A percentile compares a stretch with the other conserved stretches of the same genome.
phyloP scores from a whole-genome alignment of 2,888 invertebrate species.

The Ophion ellenae region DNA sequence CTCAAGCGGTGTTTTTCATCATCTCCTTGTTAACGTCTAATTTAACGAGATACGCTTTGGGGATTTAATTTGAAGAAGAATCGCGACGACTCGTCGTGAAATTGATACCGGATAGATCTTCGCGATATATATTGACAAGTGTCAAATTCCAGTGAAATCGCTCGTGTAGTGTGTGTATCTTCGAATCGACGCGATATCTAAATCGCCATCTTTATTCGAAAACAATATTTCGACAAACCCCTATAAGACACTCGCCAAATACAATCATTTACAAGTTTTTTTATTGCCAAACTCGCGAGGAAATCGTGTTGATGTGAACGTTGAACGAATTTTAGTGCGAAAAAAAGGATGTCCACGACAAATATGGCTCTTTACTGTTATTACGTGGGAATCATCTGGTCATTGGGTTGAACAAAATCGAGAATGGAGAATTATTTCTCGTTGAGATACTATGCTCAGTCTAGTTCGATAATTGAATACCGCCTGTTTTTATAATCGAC shows the following conservation, averaged over 20 bases:
- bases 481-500: background rate
- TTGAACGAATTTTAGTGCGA: background rate
- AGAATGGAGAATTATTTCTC: background rate
- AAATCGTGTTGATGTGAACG: constrained; percentile 4
- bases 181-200: constrained; percentile 27
- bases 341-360: background rate
- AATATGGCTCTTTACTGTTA: background rate
- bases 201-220: constrained; percentile 28
- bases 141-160: constrained; percentile 31
- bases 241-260: constrained; percentile 8
- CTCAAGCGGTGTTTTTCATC: constrained; percentile 11
- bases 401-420: background rate
- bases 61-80: constrained; percentile 11
- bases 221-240: constrained; percentile 5
- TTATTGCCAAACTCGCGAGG: constrained; percentile 2
- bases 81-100: constrained; percentile 5
- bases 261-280: constrained; percentile 18
- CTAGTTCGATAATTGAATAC: background rate
- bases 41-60: constrained; percentile 30
- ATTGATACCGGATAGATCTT: background rate
- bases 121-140: constrained; percentile 7
- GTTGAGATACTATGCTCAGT: background rate
- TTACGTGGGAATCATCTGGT: background rate
- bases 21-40: constrained; percentile 23
- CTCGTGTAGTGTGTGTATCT: constrained; percentile 5